Conservation (phyloP, 2,797 vertebrate genomes). For the Phalanger gymnotis region DNA sequence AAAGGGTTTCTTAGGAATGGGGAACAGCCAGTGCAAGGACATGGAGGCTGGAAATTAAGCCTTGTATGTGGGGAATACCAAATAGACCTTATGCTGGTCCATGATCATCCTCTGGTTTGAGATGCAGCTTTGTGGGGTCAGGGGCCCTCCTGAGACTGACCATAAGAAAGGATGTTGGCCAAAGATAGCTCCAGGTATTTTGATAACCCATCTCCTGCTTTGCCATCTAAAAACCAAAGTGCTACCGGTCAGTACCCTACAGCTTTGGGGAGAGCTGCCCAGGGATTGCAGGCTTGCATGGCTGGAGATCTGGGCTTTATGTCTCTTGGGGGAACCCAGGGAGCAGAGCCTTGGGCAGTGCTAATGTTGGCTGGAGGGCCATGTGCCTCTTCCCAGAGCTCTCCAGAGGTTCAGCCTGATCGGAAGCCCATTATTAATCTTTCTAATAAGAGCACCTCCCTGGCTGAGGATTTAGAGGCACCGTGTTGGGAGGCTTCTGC, state of each 20-base stretch:
- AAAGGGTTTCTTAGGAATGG: not conserved
- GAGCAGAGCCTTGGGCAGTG: not conserved
- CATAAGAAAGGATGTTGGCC: not conserved
- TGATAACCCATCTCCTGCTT: not conserved
- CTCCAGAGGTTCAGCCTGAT: not conserved
- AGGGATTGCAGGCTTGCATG: not conserved
- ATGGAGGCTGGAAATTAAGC: not conserved
- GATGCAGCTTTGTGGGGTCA: not conserved
- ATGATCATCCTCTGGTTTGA: not conserved
- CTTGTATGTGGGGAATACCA: not conserved
- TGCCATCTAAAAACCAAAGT: not conserved
- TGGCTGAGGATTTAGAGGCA: fast-evolving
- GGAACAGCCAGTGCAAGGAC: not conserved
- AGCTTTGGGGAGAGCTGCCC: not conserved
- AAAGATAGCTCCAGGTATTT: not conserved
- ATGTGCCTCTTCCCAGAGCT: not conserved
- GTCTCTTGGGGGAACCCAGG: not conserved
- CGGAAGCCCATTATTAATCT: not conserved
- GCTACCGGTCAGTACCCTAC: not conserved
- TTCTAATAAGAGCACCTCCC: fast-evolving
- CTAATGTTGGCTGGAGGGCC: not conserved
- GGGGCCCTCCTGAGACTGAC: not conserved
- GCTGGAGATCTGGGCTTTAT: not conserved
- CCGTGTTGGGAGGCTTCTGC: fast-evolving
- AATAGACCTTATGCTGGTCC: not conserved